Evolutionary conservation across 2,797 vertebrate genomes (phyloP), one percentile per base, ranked within the genome.

Genomic region (Onychomys arenicola): DNA sequence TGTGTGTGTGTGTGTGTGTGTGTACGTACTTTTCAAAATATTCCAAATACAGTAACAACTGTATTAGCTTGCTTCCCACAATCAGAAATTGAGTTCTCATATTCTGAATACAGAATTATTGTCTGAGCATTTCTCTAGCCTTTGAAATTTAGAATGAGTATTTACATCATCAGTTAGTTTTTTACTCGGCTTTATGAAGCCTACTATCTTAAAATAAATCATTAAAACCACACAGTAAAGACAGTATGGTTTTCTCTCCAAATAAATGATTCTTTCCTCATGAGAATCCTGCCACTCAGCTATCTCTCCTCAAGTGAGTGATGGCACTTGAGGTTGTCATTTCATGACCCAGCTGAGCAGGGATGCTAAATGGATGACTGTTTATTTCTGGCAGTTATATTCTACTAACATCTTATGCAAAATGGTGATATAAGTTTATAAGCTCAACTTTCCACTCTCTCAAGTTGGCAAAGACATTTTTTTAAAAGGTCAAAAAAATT

Each of bases 301-400:
- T 86, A 34, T n/a, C n/a, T 97, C 57, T 43, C 49, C 43, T 81
- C n/a, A 23, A 32, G n/a, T 84, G 65, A 96, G 65, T 80, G 91
- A 86, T 80, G 37, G 83, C 46, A 86, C 6, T 4, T 21, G 69
- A 43, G 19, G 59, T 40, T 95, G 69, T 89, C 80, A 97, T 91
- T 91, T 95, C n/a, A 43, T 83, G 49, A 89, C 46, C 61, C 75
- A 81, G 2, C 57, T 87, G 75, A 93, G 43, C 49, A 89, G 61
- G 63, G 82, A 71, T 76, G 10, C 93, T 76, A 96, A 93, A 87
- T 93, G 55, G 49, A 83, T 97, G 59, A 69, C 25, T 63, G 65
- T 92, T 94, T 93, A 78, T 94, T 95, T 91, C 27, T 83, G 80
- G 69, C 85, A 96, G 23, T 85, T 40, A 27, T 37, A 86, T 93